A percentile compares a stretch with the other conserved stretches of the same genome.
Conservation (phyloP, 2,797 vertebrate genomes). For the Parauchenoglanis punctatus region DNA sequence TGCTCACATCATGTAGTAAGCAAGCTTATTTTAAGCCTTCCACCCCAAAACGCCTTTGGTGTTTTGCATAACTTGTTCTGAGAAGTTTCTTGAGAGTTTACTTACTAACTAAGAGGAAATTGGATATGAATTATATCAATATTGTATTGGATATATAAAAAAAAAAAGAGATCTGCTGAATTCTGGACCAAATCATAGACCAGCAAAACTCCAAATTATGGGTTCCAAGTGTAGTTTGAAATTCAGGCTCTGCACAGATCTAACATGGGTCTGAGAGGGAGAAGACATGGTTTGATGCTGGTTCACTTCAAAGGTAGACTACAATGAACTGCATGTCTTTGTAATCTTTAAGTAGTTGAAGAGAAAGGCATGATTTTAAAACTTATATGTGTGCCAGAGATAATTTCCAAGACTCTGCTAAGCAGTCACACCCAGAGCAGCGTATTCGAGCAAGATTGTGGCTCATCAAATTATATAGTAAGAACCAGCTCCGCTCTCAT, state of each 20-base stretch:
- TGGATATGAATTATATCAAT: neutral
- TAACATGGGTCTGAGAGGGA: neutral
- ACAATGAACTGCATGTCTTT: neutral
- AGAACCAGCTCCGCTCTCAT: neutral
- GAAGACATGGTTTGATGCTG: neutral
- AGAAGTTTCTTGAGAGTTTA: neutral
- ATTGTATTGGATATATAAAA: neutral
- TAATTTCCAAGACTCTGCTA: neutral
- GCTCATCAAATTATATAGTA: neutral
- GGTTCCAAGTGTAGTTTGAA: neutral
- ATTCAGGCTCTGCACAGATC: neutral
- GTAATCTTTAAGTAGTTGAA: neutral
- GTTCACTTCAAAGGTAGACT: neutral
- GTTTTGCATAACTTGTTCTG: neutral
- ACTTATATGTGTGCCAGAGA: neutral
- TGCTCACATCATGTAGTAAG: neutral
- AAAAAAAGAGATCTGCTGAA: no score
- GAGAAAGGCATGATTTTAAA: neutral
- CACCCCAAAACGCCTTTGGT: neutral
- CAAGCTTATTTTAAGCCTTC: no score
- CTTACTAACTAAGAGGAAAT: neutral
- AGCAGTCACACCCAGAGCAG: neutral
- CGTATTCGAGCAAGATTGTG: neutral
- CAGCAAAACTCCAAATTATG: neutral
- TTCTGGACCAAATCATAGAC: neutral